Conservation (phyloP, 2,888 invertebrate genomes). For the Orthonychiurus folsomi region DNA sequence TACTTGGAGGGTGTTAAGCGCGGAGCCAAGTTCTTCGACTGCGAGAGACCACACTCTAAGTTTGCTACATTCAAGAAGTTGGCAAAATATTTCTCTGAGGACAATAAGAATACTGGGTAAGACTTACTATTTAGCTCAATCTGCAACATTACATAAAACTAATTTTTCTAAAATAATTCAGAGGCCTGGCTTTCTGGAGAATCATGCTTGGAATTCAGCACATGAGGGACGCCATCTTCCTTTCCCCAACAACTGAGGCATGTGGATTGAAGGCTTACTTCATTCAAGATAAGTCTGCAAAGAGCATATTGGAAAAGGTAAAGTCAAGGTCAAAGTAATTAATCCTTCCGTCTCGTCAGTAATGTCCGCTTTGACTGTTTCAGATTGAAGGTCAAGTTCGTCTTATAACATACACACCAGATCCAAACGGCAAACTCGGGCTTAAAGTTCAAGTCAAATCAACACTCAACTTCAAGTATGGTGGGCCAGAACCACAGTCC, state of each 20-base stretch:
- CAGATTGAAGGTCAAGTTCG: conserved; percentile 33
- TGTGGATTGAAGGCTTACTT: conserved; percentile 39
- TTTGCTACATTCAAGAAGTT: conserved; percentile 31
- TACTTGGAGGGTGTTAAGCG: conserved; percentile 33
- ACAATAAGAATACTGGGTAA: conserved; percentile 35
- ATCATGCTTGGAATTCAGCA: conserved; percentile 22
- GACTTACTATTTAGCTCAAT: background rate
- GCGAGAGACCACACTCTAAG: conserved; percentile 37
- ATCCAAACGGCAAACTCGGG: conserved; percentile 36
- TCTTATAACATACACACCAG: conserved; percentile 31
- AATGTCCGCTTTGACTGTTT: background rate
- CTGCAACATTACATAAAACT: background rate
- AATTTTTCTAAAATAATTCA: background rate
- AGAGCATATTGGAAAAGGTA: conserved; percentile 30
- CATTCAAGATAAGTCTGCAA: conserved; percentile 30
- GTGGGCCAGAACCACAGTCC: conserved; percentile 34
- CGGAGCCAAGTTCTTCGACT: conserved; percentile 38
- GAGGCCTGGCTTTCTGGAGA: background rate
- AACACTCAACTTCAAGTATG: conserved; percentile 31
- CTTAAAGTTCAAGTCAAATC: conserved; percentile 30
- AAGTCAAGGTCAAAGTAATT: too few relatives aligned
- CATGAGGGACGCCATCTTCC: conserved; percentile 33
- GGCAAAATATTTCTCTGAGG: conserved; percentile 37
- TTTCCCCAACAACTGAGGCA: conserved; percentile 37
- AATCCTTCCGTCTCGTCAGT: too few relatives aligned